These are phyloP conservation scores for Tetranychus piercei DNA, from an alignment of 2,888 invertebrate species.

Conservation along the genomic window DNA sequence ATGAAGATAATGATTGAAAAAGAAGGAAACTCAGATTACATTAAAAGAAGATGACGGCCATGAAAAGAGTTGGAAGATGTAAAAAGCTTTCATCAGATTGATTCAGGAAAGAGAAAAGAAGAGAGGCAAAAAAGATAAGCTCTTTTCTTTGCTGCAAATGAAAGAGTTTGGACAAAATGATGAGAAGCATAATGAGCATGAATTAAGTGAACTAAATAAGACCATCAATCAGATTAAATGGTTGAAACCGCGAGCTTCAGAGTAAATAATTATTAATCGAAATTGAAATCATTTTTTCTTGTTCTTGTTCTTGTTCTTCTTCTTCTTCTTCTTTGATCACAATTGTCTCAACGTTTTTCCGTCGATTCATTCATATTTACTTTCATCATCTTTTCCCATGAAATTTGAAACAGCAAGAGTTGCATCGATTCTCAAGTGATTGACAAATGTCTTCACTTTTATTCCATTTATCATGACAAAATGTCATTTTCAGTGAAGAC, in stretches of 20 bases:
- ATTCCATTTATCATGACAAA: no score
- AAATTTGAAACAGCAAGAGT: no score
- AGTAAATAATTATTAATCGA: not conserved
- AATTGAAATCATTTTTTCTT: no score
- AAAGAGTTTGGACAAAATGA: not conserved
- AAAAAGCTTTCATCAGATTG: not conserved
- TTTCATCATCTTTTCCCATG: no score
- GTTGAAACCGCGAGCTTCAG: not conserved
- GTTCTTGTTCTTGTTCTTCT: no score
- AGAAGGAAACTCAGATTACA: not conserved
- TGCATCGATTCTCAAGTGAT: no score
- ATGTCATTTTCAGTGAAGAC: no score
- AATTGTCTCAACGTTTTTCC: no score
- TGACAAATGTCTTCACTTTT: no score
- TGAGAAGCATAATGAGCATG: not conserved
- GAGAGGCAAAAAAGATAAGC: not conserved
- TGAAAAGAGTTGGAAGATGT: not conserved
- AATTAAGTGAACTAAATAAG: not conserved
- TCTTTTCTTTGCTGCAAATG: not conserved
- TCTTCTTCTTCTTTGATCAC: no score
- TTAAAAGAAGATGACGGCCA: not conserved
- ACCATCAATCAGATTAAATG: not conserved
- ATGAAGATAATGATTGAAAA: not conserved
- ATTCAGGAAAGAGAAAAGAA: not conserved
- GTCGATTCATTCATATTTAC: no score